Evolutionary conservation across 2,113 vertebrate species (phyloP), one percentile per base, ranked within the genome.

Genomic region (Anser brachyrhynchus): DNA sequence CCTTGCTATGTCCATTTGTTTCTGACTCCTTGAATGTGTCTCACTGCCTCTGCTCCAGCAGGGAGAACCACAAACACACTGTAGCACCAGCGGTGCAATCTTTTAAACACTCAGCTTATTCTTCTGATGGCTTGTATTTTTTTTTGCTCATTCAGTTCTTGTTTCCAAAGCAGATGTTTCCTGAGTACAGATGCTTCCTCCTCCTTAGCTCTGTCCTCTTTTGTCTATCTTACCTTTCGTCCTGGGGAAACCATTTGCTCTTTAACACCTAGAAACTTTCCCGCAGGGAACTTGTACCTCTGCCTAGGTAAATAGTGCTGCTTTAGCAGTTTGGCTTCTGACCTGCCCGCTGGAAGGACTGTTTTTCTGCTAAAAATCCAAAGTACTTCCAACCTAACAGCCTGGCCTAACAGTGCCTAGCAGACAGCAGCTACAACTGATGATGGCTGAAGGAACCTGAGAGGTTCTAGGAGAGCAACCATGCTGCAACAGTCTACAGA

Each of bases 11-110:
- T 52, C 66, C 65, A 80, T 54, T 71, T 67, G 51, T 37, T 89
- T n/a, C 84, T 92, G 90, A 74, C 81, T 90, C 88, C 49, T 43
- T 75, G 83, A 97, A 90, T 89, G 90, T 74, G 94, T 37, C 70
- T 86, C 49, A 5, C 55, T 46, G 52, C 31, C 44, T 83, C 49
- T n/a, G 71, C 72, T 84, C 39, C 81, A 57, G 49, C 86, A 35
- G 57, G 35, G 79, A 77, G 51, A 35, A 64, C 82, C 77, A 49
- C 6, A 1, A 92, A 95, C 59, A 46, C 92, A 19, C 44, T 49
- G 74, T 17, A 57, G n/a, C 49, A 83, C 3, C 87, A 82, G 31
- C 69, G 64, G 28, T 31, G 17, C 37, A 57, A 61, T 33, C 58
- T 88, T 81, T 71, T 43, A 35, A 80, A 54, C 10, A 35, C 8